Conservation (phyloP, 2,888 invertebrate genomes). For the Tridacna crocea region DNA sequence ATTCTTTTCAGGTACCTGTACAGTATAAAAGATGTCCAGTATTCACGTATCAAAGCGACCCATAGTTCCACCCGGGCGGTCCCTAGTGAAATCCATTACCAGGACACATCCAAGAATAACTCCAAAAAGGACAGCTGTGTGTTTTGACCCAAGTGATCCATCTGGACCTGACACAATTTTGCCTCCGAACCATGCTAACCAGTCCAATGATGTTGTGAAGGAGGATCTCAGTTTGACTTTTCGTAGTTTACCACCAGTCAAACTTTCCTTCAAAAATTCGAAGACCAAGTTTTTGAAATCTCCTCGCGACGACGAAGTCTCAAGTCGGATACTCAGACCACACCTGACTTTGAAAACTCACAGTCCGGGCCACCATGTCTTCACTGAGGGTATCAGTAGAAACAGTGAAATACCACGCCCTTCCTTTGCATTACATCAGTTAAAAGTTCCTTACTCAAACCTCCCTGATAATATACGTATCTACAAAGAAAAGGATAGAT, state of each 20-base stretch:
- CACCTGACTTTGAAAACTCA: constrained; percentile 51
- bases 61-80: constrained; percentile 5
- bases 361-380: constrained; percentile 60
- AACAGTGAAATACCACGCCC: constrained; percentile 65
- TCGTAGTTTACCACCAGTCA: constrained; percentile 63
- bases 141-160: not conserved
- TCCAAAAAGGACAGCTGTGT: not conserved
- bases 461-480: constrained; percentile 68
- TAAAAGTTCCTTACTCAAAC: constrained; percentile 67
- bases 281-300: constrained; percentile 54
- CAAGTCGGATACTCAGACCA: constrained; percentile 48
- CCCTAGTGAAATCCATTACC: not conserved
- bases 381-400: constrained; percentile 72
- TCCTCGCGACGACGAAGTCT: constrained; percentile 31
- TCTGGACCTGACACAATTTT: not conserved
- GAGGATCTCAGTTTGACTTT: constrained; percentile 58
- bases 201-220: constrained; percentile 63
- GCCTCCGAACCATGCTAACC: constrained; percentile 24
- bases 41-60: constrained; percentile 11
- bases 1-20: no score
- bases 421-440: constrained; percentile 61
- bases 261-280: constrained; percentile 51
- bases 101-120: not conserved
- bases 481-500: constrained; percentile 66
- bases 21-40: constrained; percentile 9